These are phyloP conservation scores for Daubentonia madagascariensis DNA, from an alignment of 2,113 vertebrate species.

Conservation along the genomic window DNA sequence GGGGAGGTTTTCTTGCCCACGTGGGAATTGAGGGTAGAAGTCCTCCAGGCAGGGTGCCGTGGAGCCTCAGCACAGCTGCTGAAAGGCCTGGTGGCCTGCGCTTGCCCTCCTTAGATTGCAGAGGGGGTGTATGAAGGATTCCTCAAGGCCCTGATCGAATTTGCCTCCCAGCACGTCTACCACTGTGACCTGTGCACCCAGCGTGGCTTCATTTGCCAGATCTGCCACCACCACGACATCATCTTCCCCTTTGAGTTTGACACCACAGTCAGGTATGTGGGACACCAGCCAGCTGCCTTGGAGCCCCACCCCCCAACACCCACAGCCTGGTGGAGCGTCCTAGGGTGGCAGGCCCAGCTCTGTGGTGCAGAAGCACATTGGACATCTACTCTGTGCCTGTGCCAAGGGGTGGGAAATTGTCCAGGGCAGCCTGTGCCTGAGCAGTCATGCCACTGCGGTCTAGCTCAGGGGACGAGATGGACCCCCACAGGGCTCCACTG, in stretches of 20 bases:
- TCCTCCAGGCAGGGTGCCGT: rapidly evolving
- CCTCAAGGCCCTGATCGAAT: conserved; percentile 86
- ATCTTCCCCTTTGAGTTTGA: conserved; percentile 98
- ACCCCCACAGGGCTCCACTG: neutral
- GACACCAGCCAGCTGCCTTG: rapidly evolving
- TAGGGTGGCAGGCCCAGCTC: no score
- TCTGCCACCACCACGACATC: conserved; percentile 90
- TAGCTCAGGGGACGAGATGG: neutral
- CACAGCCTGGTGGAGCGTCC: neutral
- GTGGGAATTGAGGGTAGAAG: no score
- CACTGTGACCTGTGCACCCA: conserved; percentile 95
- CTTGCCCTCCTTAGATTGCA: conserved; percentile 84
- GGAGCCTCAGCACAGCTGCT: rapidly evolving
- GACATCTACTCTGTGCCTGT: neutral
- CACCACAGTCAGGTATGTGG: conserved; percentile 88
- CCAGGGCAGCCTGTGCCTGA: neutral
- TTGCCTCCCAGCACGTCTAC: conserved; percentile 91
- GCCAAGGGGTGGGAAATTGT: neutral
- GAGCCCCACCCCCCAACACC: neutral
- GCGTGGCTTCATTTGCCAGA: conserved; percentile 96
- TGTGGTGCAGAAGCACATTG: rapidly evolving
- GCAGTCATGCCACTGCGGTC: neutral
- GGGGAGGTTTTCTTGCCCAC: neutral
- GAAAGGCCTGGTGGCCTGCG: rapidly evolving
- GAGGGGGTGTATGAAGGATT: conserved; percentile 86